These are phyloP conservation scores for Oasisia sp. DNA, from an alignment of 2,888 invertebrate species.

Conservation along the genomic window DNA sequence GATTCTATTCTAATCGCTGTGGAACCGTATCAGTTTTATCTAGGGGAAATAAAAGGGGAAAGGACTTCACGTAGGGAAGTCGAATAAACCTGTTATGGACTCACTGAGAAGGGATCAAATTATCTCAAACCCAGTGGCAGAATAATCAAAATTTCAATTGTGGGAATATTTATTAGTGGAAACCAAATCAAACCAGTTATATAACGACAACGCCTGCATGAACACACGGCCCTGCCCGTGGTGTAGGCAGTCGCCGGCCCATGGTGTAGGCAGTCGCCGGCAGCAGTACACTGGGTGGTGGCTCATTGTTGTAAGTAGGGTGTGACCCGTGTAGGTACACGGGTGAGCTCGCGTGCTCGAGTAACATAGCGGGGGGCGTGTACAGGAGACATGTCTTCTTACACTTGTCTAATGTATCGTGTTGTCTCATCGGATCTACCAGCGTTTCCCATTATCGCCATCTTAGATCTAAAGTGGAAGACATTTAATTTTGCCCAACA, in stretches of 20 bases:
- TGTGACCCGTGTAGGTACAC: neutral
- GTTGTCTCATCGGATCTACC: neutral
- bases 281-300: neutral
- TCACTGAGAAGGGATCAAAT: too few species aligned
- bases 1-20: neutral
- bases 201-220: neutral
- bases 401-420: neutral
- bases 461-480: too few species aligned
- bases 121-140: too few species aligned
- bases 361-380: neutral
- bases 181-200: neutral
- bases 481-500: too few species aligned
- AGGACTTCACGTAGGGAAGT: too few species aligned
- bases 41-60: too few species aligned
- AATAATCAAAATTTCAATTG: too few species aligned
- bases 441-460: neutral
- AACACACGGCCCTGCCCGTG: neutral
- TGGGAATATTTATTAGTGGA: too few species aligned
- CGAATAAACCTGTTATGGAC: too few species aligned
- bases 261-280: neutral
- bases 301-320: neutral
- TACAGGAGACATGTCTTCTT: neutral
- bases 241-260: neutral
- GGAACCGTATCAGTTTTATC: neutral
- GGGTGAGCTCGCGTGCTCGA: neutral